Evolutionary conservation across 2,888 invertebrate genomes (phyloP).

Genomic region (Apodemia mormo): DNA sequence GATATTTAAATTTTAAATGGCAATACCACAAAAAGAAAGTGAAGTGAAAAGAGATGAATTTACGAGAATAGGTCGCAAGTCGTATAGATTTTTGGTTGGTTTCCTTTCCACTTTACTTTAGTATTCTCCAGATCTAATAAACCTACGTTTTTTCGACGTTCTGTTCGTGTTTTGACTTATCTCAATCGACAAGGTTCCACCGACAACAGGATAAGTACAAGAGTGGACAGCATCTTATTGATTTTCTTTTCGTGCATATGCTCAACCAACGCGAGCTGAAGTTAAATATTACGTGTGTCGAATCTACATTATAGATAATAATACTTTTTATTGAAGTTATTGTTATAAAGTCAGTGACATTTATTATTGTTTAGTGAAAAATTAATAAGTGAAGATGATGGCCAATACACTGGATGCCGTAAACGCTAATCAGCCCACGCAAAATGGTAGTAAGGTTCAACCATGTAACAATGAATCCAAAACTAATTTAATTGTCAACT

Average conservation of each 20-base stretch:
- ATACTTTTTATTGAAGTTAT: conserved; percentile 50
- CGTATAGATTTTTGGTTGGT: conserved; percentile 82
- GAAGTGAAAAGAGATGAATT: conserved; percentile 80
- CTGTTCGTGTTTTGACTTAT: conserved; percentile 72
- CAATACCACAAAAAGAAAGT: conserved; percentile 79
- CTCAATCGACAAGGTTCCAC: conserved; percentile 61
- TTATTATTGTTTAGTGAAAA: conserved; percentile 59
- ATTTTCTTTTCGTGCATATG: conserved; percentile 82
- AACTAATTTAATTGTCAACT: conserved; percentile 99
- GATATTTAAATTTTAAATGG: conserved; percentile 42
- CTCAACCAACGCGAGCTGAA: conserved; percentile 80
- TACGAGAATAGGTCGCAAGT: conserved; percentile 81
- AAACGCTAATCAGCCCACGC: conserved; percentile 82
- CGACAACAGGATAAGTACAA: conserved; percentile 73
- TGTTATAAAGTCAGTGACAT: conserved; percentile 52
- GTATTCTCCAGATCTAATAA: conserved; percentile 77
- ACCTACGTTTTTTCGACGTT: conserved; percentile 75
- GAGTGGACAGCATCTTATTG: conserved; percentile 81
- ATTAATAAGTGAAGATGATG: conserved; percentile 73
- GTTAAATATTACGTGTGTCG: conserved; percentile 58
- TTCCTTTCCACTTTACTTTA: conserved; percentile 81
- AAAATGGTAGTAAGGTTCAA: conserved; percentile 88
- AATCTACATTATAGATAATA: conserved; percentile 62
- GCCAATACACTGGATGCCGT: conserved; percentile 77
- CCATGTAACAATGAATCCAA: conserved; percentile 94